Evolutionary conservation across 2,113 vertebrate species (phyloP), one percentile per base, ranked within the genome.

Genomic region (Electrona antarctica): DNA sequence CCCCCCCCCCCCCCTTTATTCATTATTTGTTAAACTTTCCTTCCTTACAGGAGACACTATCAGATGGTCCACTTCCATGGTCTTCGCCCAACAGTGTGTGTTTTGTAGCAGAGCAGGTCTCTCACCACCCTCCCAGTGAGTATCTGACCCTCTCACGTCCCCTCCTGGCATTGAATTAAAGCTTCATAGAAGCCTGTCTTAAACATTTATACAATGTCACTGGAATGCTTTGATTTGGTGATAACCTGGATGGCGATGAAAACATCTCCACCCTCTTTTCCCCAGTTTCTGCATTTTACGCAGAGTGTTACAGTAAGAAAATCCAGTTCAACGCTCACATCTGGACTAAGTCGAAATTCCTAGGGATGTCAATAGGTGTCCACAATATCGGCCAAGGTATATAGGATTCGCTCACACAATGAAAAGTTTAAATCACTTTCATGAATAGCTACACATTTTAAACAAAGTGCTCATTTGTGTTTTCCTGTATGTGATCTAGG

Each of bases 321-420:
- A 99, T 99, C 90, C 98, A 99, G 87, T 99, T 99, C 93, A 99
- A 99, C 56, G 98, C 98, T 81, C 98, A 99, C 90, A 99, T 99
- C 90, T 99, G 98, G 98, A 99, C 97, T 57, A 99, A 99, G 88
- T 99, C 98, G 7, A 99, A 99, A 76, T 99, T 99, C 90, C 89
- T 99, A 45, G 98, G 97, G 67, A 98, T 99, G 97, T 99, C 98
- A 7, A 98, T 99, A 48, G 98, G 98, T 0, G 98, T 99, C 49
- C 97, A 99, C 92, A 99, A 99, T 87, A 99, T 99, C 65, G 98
- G 98, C 50, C 98, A 99, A 93, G 98, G 98, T 99, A 92, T 78
- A 73, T 0, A 41, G 33, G 33, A 41, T 6, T 41, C 33, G 33
- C 29, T 10, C 6, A 28, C 3, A 33, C 54, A 47, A 2, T 45